phyloP scores from a whole-genome alignment of 2,797 vertebrate genomes.

The Syngnathus acus region DNA sequence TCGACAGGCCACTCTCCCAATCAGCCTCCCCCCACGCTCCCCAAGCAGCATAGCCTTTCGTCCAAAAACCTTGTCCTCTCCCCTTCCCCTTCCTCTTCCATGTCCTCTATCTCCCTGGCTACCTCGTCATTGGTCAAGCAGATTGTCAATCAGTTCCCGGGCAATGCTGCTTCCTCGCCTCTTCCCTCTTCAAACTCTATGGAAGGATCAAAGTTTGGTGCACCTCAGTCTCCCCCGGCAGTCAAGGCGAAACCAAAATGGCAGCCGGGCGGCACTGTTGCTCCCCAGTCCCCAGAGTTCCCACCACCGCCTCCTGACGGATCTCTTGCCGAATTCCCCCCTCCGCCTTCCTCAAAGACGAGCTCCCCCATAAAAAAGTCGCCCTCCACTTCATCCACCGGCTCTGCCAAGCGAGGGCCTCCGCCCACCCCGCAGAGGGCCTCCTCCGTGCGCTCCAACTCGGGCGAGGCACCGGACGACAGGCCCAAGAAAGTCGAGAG shows the following conservation, averaged over 20 bases:
- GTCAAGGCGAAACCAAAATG: slow-evolving; percentile 93
- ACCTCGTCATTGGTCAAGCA: slow-evolving; percentile 83
- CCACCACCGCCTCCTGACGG: slow-evolving; percentile 88
- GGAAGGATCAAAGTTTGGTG: slow-evolving; percentile 54
- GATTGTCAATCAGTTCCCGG: slow-evolving; percentile 87
- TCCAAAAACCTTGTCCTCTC: slow-evolving; percentile 72
- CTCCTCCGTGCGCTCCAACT: slow-evolving; percentile 81
- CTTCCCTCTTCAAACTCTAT: slow-evolving; percentile 56
- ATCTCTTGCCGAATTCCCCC: slow-evolving; percentile 77
- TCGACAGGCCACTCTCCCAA: slow-evolving; percentile 68
- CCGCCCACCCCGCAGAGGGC: slow-evolving; percentile 89
- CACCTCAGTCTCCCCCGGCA: slow-evolving; percentile 84
- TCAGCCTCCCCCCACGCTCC: slow-evolving; percentile 78
- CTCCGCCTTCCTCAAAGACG: slow-evolving; percentile 66
- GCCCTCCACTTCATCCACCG: slow-evolving; percentile 71
- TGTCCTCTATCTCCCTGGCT: slow-evolving; percentile 62
- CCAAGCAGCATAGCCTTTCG: slow-evolving; percentile 87
- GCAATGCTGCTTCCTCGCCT: slow-evolving; percentile 52
- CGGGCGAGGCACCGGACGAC: slow-evolving; percentile 72
- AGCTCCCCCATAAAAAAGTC: slow-evolving; percentile 85
- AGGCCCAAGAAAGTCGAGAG: slow-evolving; percentile 84
- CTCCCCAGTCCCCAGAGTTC: slow-evolving; percentile 79
- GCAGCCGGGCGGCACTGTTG: slow-evolving; percentile 73
- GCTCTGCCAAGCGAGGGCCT: slow-evolving; percentile 80
- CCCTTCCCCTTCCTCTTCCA: slow-evolving; percentile 56